Percentiles rank a stretch among this genome's conserved stretches.
Conservation (phyloP, 2,888 invertebrate species). For the Trichopoda pennipes region DNA sequence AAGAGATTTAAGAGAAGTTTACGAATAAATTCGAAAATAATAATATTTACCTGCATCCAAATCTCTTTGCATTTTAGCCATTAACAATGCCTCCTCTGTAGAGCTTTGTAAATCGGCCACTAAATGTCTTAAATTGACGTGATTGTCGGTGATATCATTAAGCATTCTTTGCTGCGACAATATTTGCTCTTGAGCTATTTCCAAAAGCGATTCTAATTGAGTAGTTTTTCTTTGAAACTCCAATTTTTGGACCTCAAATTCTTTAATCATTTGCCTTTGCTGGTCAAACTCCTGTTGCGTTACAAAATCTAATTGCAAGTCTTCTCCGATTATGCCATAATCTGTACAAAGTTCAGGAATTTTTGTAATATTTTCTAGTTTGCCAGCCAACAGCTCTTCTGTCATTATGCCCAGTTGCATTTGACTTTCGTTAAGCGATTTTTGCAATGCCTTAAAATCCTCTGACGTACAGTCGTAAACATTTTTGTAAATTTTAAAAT, state of each 20-base stretch:
- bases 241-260: conserved; percentile 70
- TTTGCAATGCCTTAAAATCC: conserved; percentile 74
- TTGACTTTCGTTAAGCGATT: conserved; percentile 72
- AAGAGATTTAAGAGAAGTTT: too few species aligned
- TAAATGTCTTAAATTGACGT: conserved; percentile 79
- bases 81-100: conserved; percentile 77
- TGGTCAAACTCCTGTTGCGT: conserved; percentile 76
- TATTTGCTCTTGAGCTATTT: conserved; percentile 78
- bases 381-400: conserved; percentile 73
- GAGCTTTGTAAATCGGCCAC: conserved; percentile 80
- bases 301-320: conserved; percentile 76
- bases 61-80: conserved; percentile 79
- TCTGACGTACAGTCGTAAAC: conserved; percentile 71
- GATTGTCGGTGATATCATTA: conserved; percentile 80
- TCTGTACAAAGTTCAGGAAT: conserved; percentile 74
- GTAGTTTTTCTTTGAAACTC: conserved; percentile 74
- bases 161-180: conserved; percentile 78
- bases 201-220: conserved; percentile 76
- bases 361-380: conserved; percentile 65
- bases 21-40: neutral
- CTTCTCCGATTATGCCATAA: conserved; percentile 78
- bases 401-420: conserved; percentile 75
- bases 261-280: conserved; percentile 70
- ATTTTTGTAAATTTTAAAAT: conserved; percentile 51
- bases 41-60: conserved; percentile 73